Percentiles rank a stretch among this genome's conserved stretches.
Evolutionary conservation across 2,888 invertebrate species (phyloP).

Genomic region (Troides aeacus): DNA sequence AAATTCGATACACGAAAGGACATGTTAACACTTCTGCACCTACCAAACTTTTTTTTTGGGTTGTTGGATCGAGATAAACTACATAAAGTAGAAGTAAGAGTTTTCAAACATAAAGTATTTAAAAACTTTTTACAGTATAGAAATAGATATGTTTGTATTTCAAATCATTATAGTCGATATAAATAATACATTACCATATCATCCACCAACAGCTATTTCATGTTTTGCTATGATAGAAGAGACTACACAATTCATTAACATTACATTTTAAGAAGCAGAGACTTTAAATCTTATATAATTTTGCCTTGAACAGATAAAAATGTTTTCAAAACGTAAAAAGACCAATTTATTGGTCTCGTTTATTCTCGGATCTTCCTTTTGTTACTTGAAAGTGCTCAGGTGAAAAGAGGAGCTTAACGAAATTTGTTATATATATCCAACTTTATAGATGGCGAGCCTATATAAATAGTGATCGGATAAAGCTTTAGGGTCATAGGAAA

Average conservation of each 20-base stretch:
- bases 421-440: constrained; percentile 64
- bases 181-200: neutral
- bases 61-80: neutral
- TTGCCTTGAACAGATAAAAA: constrained; percentile 28
- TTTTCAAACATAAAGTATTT: neutral
- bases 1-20: too few relatives aligned
- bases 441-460: constrained; percentile 55
- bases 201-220: neutral
- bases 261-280: neutral
- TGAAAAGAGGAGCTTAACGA: constrained; percentile 68
- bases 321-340: constrained; percentile 45
- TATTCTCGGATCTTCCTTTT: constrained; percentile 69
- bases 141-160: neutral
- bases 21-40: too few relatives aligned
- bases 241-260: neutral
- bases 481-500: constrained; percentile 62
- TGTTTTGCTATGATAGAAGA: neutral
- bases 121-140: neutral
- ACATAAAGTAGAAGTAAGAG: neutral
- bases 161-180: neutral
- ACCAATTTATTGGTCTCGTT: constrained; percentile 67
- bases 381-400: constrained; percentile 59
- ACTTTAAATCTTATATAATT: constrained; percentile 14
- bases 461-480: constrained; percentile 53
- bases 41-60: too few relatives aligned